Percentiles rank a stretch among this genome's conserved stretches.
These are phyloP conservation scores for Carcharodon carcharias DNA, from an alignment of 2,797 vertebrate genomes.

Conservation along the genomic window DNA sequence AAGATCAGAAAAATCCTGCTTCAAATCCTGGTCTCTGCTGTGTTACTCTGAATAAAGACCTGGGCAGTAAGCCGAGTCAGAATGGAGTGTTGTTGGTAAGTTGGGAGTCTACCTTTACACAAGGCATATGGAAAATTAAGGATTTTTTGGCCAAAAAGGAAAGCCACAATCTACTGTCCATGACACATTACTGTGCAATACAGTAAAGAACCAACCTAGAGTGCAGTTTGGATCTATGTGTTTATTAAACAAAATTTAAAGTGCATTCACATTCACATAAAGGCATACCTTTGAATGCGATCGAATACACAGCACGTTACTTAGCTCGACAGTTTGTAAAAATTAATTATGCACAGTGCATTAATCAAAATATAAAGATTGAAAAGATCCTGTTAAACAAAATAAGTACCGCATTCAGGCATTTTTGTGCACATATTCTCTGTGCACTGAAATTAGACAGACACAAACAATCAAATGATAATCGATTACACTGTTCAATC, in stretches of 20 bases:
- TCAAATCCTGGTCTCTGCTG: no score
- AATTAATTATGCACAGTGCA: constrained; percentile 55
- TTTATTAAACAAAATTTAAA: constrained; percentile 58
- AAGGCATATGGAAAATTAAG: no score
- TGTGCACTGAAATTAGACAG: constrained; percentile 65
- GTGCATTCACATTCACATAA: constrained; percentile 53
- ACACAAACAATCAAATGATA: constrained; percentile 53
- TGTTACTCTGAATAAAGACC: no score
- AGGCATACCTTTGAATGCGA: constrained; percentile 58
- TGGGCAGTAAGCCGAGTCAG: no score
- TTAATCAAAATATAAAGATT: constrained; percentile 49
- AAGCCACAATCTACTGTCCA: neutral
- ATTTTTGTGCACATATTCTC: constrained; percentile 58
- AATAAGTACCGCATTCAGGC: constrained; percentile 55
- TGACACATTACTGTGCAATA: neutral
- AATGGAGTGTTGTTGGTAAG: no score
- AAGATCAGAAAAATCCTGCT: no score
- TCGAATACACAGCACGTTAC: constrained; percentile 54
- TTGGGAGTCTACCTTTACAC: no score
- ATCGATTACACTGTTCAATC: constrained; percentile 51
- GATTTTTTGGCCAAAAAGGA: neutral
- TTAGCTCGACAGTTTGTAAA: constrained; percentile 52
- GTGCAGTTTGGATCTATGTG: constrained; percentile 15
- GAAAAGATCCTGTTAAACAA: constrained; percentile 52
- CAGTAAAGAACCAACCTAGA: neutral